phyloP scores from a whole-genome alignment of 1,140 invertebrate species.

The Drosophila erecta region DNA sequence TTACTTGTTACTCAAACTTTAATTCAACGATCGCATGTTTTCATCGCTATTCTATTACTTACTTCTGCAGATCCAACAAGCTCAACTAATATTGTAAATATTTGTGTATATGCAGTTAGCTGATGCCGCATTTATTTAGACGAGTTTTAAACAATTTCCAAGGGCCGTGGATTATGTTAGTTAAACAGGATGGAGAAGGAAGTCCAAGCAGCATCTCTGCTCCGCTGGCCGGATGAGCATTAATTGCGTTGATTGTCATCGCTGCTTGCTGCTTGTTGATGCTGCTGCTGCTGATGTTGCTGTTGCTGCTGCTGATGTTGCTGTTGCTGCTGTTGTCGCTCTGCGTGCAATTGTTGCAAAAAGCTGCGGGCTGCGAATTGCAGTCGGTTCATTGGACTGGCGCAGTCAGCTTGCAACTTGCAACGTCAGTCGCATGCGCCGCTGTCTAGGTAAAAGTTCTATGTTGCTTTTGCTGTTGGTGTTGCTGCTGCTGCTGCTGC shows the following conservation, averaged over 20 bases:
- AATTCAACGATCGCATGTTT: too few species aligned
- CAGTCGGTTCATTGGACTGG: slow-evolving; percentile 73
- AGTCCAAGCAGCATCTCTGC: slow-evolving; percentile 35
- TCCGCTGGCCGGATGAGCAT: slow-evolving; percentile 75
- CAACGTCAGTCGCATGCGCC: slow-evolving; percentile 61
- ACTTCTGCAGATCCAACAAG: too few species aligned
- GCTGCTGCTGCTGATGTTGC: slow-evolving; percentile 41
- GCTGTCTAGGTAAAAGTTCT: slow-evolving; percentile 77
- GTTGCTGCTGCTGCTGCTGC: slow-evolving; percentile 53
- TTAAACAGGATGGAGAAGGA: slow-evolving; percentile 41
- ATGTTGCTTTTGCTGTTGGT: slow-evolving; percentile 61
- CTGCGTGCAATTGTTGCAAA: slow-evolving; percentile 66
- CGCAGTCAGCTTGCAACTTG: slow-evolving; percentile 43
- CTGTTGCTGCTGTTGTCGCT: slow-evolving; percentile 41
- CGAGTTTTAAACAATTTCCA: not conserved
- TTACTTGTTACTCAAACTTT: too few species aligned
- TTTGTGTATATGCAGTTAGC: not conserved
- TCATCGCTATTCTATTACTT: too few species aligned
- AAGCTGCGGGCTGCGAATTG: slow-evolving; percentile 70
- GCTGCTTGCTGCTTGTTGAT: slow-evolving; percentile 65
- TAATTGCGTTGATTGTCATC: slow-evolving; percentile 81
- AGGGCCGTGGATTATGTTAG: slow-evolving; percentile 23
- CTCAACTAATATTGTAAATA: not conserved
- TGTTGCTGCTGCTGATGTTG: slow-evolving; percentile 36
- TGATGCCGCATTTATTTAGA: not conserved